A percentile compares a stretch with the other conserved stretches of the same genome.
These are phyloP conservation scores for Phenganax stokvisi DNA, from an alignment of 92 coral and sea anemone species.

Conservation along the genomic window DNA sequence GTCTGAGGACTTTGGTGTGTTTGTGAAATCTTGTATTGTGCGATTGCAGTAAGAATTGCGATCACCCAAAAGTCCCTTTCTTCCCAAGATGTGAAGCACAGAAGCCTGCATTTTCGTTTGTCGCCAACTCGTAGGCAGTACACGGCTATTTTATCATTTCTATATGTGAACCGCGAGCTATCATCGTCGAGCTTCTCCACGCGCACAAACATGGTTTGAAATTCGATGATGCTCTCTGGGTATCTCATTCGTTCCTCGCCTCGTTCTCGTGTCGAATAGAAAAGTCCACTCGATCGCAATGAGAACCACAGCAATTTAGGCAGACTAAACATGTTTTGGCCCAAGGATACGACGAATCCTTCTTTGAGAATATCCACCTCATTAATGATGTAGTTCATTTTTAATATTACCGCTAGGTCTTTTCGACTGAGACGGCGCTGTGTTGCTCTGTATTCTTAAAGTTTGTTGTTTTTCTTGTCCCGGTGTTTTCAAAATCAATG, in stretches of 20 bases:
- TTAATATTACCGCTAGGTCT: not conserved
- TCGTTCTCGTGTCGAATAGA: conserved; percentile 24
- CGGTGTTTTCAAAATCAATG: no score
- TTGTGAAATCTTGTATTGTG: conserved; percentile 22
- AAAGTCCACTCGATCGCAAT: conserved; percentile 16
- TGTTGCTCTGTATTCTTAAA: no score
- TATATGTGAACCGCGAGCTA: not conserved
- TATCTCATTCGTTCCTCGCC: conserved; percentile 1
- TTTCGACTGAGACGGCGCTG: no score
- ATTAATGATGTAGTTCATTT: not conserved
- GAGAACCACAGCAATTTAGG: conserved; percentile 30
- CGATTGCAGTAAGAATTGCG: conserved; percentile 27
- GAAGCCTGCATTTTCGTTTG: conserved; percentile 28
- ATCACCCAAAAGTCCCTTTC: conserved; percentile 39
- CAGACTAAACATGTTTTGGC: conserved; percentile 36
- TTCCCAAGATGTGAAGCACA: conserved; percentile 35
- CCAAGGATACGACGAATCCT: conserved; percentile 27
- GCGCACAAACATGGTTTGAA: conserved; percentile 23
- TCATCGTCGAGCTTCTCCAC: conserved; percentile 35
- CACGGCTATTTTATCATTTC: conserved; percentile 20
- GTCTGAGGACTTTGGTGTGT: not conserved
- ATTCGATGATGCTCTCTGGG: conserved; percentile 22
- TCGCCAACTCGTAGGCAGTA: conserved; percentile 39
- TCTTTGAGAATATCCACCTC: conserved; percentile 12
- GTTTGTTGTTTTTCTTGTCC: no score